Evolutionary conservation across 2,888 invertebrate species (phyloP).

Genomic region (Linyphia triangularis): DNA sequence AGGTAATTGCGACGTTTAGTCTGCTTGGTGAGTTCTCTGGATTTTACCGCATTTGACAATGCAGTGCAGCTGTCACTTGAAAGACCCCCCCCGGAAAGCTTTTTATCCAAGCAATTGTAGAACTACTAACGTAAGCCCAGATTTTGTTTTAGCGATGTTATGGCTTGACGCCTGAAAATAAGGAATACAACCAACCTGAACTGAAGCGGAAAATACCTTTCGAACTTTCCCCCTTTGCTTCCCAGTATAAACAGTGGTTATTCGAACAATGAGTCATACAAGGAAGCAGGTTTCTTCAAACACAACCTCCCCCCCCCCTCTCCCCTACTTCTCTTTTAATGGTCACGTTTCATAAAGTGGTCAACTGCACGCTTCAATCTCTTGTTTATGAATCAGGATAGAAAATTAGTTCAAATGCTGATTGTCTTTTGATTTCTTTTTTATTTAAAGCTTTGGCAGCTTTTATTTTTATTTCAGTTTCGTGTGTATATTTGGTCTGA

Average conservation of each 20-base stretch:
- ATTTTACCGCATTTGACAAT: no score
- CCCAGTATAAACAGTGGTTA: constrained; percentile 15
- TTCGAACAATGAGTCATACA: constrained; percentile 29
- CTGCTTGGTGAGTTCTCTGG: no score
- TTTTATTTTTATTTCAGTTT: background rate
- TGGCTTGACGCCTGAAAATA: no score
- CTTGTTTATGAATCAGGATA: constrained; percentile 3
- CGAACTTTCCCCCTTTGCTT: background rate
- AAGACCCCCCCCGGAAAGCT: no score
- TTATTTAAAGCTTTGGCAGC: no score
- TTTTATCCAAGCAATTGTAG: no score
- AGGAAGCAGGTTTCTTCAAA: constrained; percentile 34
- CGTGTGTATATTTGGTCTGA: no score
- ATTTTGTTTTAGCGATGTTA: no score
- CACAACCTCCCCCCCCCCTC: background rate
- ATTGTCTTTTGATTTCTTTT: background rate
- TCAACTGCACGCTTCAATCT: constrained; percentile 3
- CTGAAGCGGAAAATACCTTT: background rate
- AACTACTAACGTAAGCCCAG: no score
- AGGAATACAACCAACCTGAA: no score
- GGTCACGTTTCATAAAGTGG: constrained; percentile 12
- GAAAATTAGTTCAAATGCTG: background rate
- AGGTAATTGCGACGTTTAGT: no score
- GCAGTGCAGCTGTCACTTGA: no score
- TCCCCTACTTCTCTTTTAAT: constrained; percentile 4